These are phyloP conservation scores for Mycetomoellerius zeteki DNA, from an alignment of 1,140 invertebrate genomes.

Conservation along the genomic window DNA sequence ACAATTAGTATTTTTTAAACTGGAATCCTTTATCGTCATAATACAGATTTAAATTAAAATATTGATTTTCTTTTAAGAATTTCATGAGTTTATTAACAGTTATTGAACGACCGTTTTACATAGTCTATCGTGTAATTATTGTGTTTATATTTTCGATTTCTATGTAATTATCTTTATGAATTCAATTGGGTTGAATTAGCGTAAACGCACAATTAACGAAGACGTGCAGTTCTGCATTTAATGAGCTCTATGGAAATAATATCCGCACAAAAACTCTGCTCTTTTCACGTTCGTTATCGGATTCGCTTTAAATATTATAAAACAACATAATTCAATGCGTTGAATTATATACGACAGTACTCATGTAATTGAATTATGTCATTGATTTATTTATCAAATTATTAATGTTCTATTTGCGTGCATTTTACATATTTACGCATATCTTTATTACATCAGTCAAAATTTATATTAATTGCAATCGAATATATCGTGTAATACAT, in stretches of 20 bases:
- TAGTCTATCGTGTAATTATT: slow-evolving; percentile 8
- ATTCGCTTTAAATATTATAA: slow-evolving; percentile 6
- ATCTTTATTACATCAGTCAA: not conserved
- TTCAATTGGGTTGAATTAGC: slow-evolving; percentile 45
- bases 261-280: slow-evolving; percentile 1
- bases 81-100: not conserved
- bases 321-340: not conserved
- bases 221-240: not conserved
- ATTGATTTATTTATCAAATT: slow-evolving; percentile 19
- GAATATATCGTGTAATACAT: not conserved
- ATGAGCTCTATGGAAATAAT: slow-evolving; percentile 35
- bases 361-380: not conserved
- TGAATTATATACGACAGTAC: not conserved
- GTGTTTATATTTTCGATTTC: not conserved
- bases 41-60: not conserved
- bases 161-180: slow-evolving; percentile 44
- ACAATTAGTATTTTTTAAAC: slow-evolving; percentile 12
- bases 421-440: slow-evolving; percentile 9
- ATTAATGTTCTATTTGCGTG: slow-evolving; percentile 24
- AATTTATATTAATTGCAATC: slow-evolving; percentile 7
- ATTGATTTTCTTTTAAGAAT: not conserved
- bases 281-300: not conserved
- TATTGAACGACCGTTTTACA: not conserved
- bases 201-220: slow-evolving; percentile 23
- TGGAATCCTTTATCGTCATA: not conserved